These are phyloP conservation scores for Ginglymostoma cirratum DNA, from an alignment of 2,113 vertebrate species.

Conservation along the genomic window DNA sequence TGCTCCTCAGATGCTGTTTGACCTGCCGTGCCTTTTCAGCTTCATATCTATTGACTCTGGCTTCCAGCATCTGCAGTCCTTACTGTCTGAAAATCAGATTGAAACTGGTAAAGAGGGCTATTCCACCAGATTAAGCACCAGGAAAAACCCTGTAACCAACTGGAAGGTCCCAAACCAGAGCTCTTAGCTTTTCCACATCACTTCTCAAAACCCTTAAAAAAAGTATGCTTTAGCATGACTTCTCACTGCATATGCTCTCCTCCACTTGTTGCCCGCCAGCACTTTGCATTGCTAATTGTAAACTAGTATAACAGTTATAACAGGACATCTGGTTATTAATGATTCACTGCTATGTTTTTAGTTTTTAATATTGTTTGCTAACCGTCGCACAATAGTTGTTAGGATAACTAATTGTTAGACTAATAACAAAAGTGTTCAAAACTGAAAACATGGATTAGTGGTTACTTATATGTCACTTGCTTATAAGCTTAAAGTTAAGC, in stretches of 20 bases:
- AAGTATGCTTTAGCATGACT: not conserved
- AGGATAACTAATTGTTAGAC: not conserved
- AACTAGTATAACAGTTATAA: not conserved
- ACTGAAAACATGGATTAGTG: not conserved
- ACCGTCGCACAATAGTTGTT: not conserved
- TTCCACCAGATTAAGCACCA: not conserved
- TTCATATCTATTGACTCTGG: too few species aligned
- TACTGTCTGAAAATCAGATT: not conserved
- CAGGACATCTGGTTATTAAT: not conserved
- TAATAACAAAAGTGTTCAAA: not conserved
- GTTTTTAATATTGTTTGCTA: not conserved
- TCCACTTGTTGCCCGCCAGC: not conserved
- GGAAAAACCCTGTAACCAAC: not conserved
- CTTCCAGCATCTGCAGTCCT: too few species aligned
- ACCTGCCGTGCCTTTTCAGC: too few species aligned
- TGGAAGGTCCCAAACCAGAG: not conserved
- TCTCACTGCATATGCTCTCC: not conserved
- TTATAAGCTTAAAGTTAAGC: not conserved
- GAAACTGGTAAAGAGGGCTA: not conserved
- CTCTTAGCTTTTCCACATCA: not conserved
- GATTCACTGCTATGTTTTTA: not conserved
- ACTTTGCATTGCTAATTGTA: not conserved
- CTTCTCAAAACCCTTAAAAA: too few species aligned
- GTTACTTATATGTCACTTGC: not conserved
- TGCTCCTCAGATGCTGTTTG: too few species aligned